Conservation (phyloP, 2,888 invertebrate species). For the Eretmocerus hayati region DNA sequence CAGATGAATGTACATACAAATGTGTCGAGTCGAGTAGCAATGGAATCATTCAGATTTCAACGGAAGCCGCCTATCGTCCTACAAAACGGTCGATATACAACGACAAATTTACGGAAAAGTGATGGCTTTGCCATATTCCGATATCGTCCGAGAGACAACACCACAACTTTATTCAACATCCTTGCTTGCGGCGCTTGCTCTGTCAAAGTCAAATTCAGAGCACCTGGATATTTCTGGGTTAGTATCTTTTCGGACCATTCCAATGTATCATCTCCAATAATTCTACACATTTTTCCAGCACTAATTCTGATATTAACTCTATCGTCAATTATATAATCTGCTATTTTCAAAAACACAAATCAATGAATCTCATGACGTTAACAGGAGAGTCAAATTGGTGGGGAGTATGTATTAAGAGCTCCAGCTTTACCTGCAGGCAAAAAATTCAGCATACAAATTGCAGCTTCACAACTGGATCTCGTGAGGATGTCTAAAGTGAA, state of each 20-base stretch:
- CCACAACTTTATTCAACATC: slow-evolving; percentile 39
- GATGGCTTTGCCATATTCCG: slow-evolving; percentile 41
- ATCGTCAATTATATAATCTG: too few relatives aligned
- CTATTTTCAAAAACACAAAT: too few relatives aligned
- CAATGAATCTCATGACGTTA: too few relatives aligned
- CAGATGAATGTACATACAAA: slow-evolving; percentile 41
- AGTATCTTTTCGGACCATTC: too few relatives aligned
- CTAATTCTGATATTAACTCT: too few relatives aligned
- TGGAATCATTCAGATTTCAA: slow-evolving; percentile 37
- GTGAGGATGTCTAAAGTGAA: slow-evolving; percentile 38
- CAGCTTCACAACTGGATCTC: slow-evolving; percentile 37
- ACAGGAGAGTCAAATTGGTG: slow-evolving; percentile 38
- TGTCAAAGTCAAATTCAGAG: slow-evolving; percentile 39
- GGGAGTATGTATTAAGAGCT: slow-evolving; percentile 36
- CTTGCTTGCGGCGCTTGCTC: slow-evolving; percentile 40
- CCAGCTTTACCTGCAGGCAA: slow-evolving; percentile 39
- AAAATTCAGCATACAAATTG: slow-evolving; percentile 41
- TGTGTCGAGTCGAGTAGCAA: slow-evolving; percentile 39
- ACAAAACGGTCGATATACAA: slow-evolving; percentile 35
- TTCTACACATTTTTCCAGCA: too few relatives aligned
- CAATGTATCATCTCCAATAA: too few relatives aligned
- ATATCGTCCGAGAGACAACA: slow-evolving; percentile 40
- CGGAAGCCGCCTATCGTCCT: slow-evolving; percentile 37
- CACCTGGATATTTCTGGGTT: slow-evolving; percentile 37
- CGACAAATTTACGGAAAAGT: slow-evolving; percentile 36